Percentiles rank a stretch among this genome's conserved stretches.
Conservation (phyloP, 2,113 vertebrate species). For the Hymenochirus boettgeri region DNA sequence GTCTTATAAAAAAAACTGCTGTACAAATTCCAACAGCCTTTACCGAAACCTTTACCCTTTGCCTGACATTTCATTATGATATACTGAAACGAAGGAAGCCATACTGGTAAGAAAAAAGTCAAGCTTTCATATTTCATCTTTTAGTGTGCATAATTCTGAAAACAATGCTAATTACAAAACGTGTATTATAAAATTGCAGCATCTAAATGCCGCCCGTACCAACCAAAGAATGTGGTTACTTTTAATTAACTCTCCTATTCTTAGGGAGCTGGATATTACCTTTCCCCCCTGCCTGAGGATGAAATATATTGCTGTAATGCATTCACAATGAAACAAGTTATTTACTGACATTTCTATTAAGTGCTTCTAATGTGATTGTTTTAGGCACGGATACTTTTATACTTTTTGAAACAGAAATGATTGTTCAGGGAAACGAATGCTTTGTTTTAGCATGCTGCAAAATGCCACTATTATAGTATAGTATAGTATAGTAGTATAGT, state of each 20-base stretch:
- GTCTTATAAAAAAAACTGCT: no score
- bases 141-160: no score
- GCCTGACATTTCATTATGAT: no score
- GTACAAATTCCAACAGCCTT: no score
- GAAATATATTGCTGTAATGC: constrained; percentile 35
- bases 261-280: constrained; percentile 30
- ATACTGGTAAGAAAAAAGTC: no score
- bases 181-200: no score
- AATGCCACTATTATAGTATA: no score
- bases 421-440: neutral
- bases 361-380: constrained; percentile 15
- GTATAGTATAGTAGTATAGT: no score
- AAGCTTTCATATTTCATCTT: no score
- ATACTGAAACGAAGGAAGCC: no score
- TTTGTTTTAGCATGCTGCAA: neutral
- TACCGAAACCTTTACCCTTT: no score
- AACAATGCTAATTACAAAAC: no score
- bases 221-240: constrained; percentile 37
- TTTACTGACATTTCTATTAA: constrained; percentile 42
- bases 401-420: neutral
- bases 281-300: constrained; percentile 28
- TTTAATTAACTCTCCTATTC: constrained; percentile 40
- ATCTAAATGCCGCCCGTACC: constrained; percentile 21
- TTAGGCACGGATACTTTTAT: constrained; percentile 20
- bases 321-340: constrained; percentile 19